These are phyloP conservation scores for Larimichthys crocea DNA, from an alignment of 2,113 vertebrate genomes.

Conservation along the genomic window DNA sequence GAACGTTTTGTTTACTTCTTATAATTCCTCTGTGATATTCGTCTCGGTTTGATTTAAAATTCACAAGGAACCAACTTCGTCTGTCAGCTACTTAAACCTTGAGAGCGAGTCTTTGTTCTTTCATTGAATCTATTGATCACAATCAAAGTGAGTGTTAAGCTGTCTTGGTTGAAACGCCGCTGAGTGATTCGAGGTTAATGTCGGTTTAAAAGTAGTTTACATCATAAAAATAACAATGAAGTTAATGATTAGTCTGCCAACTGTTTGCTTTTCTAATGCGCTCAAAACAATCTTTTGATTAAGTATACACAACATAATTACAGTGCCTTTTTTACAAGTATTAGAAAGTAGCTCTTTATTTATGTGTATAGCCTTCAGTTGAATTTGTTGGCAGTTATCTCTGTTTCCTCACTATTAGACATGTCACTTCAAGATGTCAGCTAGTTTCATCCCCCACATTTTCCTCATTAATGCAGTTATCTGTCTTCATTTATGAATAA, in stretches of 20 bases:
- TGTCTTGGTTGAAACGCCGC: not conserved
- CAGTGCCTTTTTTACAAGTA: not conserved
- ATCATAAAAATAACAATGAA: not conserved
- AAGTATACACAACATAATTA: constrained; percentile 27
- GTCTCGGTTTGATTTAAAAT: constrained; percentile 11
- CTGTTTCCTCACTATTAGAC: constrained; percentile 1
- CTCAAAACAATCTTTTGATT: not conserved
- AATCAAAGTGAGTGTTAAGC: constrained; percentile 29
- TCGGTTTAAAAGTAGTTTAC: not conserved
- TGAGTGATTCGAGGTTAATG: not conserved
- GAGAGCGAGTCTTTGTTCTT: constrained; percentile 25
- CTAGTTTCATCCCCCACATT: not conserved
- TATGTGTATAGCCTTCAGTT: constrained; percentile 7
- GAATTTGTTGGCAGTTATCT: constrained; percentile 32
- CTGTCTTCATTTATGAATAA: constrained; percentile 7
- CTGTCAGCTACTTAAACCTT: constrained; percentile 29
- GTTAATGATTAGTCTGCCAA: too few species aligned
- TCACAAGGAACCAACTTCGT: constrained; percentile 31
- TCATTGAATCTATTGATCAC: constrained; percentile 19
- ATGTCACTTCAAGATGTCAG: constrained; percentile 17
- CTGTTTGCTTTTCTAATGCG: constrained; percentile 7
- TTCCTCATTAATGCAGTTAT: constrained; percentile 1
- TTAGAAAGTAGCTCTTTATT: constrained; percentile 11
- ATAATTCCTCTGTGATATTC: constrained; percentile 19
- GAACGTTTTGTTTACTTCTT: constrained; percentile 2